Conservation (phyloP, 1,140 invertebrate genomes). For the Drosophila parvula region DNA sequence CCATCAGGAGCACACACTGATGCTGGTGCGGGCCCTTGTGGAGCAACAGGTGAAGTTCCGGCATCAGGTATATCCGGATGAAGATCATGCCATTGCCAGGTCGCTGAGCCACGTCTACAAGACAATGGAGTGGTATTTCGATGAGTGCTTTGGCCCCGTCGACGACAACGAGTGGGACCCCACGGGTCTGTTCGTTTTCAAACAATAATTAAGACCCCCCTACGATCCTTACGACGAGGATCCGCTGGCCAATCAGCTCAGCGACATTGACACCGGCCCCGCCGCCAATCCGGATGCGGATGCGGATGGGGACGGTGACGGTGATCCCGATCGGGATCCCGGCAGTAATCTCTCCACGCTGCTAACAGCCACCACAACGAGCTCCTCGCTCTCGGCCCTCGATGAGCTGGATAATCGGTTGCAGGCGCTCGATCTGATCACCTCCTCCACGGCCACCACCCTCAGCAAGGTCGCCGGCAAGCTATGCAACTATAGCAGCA, state of each 20-base stretch:
- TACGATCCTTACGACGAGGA: constrained; percentile 81
- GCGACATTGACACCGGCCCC: constrained; percentile 64
- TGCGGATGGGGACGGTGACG: constrained; percentile 19
- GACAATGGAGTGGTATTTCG: constrained; percentile 93
- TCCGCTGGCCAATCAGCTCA: constrained; percentile 76
- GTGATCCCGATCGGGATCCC: constrained; percentile 22
- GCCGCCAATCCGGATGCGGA: constrained; percentile 2
- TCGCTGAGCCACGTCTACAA: constrained; percentile 91
- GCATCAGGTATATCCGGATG: constrained; percentile 93
- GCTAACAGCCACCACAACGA: constrained; percentile 47
- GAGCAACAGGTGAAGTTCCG: constrained; percentile 90
- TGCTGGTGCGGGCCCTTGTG: constrained; percentile 90
- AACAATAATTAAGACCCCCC: constrained; percentile 84
- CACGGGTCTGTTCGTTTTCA: constrained; percentile 83
- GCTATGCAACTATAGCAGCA: constrained; percentile 74
- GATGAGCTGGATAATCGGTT: constrained; percentile 70
- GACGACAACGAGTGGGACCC: constrained; percentile 90
- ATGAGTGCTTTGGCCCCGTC: constrained; percentile 91
- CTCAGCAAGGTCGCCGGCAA: constrained; percentile 68
- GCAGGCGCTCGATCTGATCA: constrained; percentile 67
- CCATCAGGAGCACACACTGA: constrained; percentile 93
- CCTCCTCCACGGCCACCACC: constrained; percentile 71
- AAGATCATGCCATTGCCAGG: constrained; percentile 89
- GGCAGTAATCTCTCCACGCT: constrained; percentile 46
- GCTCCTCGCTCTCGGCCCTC: constrained; percentile 59